Evolutionary conservation across 1,140 invertebrate species (phyloP), one percentile per base, ranked within the genome.

Genomic region (Papilio dardanus): DNA sequence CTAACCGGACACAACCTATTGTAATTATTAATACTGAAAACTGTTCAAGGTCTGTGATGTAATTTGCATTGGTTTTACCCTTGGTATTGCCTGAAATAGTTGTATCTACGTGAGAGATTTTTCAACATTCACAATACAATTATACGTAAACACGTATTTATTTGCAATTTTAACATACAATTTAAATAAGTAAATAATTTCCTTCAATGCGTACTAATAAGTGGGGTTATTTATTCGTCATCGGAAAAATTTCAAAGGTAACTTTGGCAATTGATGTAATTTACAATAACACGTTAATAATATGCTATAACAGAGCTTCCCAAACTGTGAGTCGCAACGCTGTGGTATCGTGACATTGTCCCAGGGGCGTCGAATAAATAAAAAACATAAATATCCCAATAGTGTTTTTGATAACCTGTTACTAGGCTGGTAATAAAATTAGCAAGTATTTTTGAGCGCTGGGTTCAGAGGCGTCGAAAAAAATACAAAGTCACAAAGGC

Each of bases 11-110:
- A n/a, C n/a, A n/a, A n/a, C n/a, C n/a, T n/a, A n/a, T n/a, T n/a
- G n/a, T n/a, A n/a, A n/a, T 54, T 54, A 54, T 21, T 54, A 54
- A 10, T 21, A 54, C 46, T 54, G 50, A 24, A 54, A 54, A 21
- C 19, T 8, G 16, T 24, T 54, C 21, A 54, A 24, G 8, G 21
- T 24, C 50, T 24, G 3, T 54, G 50, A 24, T 54, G 19, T 19
- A n/a, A 46, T 4, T 40, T 46, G 14, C 35, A 37, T 37, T 46
- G n/a, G 42, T 7, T 46, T 46, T 24, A 10, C 21, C 50, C 8
- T 24, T 12, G 50, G 50, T 12, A 24, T 54, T 54, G 50, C 8
- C 50, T 0, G 21, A 24, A 54, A 0, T 24, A 54, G 8, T 21
- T 7, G 12, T 21, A 14, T 1, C 21, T n/a, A 54, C 50, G 50